These are phyloP conservation scores for Steinernema carpocapsae DNA, from an alignment of 2,888 invertebrate species.

Conservation along the genomic window DNA sequence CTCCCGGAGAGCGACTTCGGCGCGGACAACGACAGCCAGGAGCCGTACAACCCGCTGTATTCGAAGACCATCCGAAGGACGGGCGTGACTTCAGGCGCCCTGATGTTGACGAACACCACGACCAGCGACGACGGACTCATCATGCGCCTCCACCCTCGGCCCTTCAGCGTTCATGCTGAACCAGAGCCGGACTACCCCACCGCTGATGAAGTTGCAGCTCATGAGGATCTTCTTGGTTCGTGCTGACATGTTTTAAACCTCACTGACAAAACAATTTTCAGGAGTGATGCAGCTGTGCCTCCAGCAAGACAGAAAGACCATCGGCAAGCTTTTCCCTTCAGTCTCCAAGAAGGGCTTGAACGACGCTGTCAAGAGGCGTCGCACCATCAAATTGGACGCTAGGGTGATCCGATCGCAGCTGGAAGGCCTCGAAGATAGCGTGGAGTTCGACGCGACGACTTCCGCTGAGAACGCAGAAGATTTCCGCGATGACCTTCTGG, in stretches of 20 bases:
- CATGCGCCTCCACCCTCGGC: not conserved
- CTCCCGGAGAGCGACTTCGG: not conserved
- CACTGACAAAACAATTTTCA: not conserved
- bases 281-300: conserved; percentile 1
- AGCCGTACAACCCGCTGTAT: conserved; percentile 5
- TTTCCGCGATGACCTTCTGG: not conserved
- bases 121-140: not conserved
- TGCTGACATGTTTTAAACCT: not conserved
- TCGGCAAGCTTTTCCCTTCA: not conserved
- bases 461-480: not conserved
- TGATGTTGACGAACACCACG: not conserved
- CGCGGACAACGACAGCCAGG: not conserved
- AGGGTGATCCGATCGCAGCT: not conserved
- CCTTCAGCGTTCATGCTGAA: not conserved
- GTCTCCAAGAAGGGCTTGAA: not conserved
- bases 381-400: not conserved
- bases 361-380: not conserved
- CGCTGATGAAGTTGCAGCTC: not conserved
- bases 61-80: conserved; percentile 3
- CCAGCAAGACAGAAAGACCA: not conserved
- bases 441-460: not conserved
- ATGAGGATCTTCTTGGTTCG: not conserved
- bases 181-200: not conserved
- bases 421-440: not conserved
- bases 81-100: not conserved